Evolutionary conservation across 2,797 vertebrate species (phyloP), one percentile per base, ranked within the genome.

Genomic region (Argya squamiceps): DNA sequence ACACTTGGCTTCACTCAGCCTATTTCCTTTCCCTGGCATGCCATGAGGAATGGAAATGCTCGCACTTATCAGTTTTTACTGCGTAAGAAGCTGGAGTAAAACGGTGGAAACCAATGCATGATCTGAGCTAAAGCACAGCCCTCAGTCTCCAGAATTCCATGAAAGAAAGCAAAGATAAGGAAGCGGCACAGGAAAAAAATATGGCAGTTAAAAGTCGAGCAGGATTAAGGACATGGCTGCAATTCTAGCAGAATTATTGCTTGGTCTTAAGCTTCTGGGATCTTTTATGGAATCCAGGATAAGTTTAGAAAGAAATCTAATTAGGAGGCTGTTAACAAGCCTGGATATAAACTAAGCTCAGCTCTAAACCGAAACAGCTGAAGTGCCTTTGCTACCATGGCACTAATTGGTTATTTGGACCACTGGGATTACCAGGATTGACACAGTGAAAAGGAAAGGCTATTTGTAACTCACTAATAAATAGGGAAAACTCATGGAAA

Each of bases 351-450:
- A 19, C 49, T 86, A 81, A 95, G 5, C 59, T 94, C 39, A 73
- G 32, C 27, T 94, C 82, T 94, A 77, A 94, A 95, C 58, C 29
- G 68, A 87, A 93, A 89, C 70, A 94, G 87, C 22, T 16, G 3
- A 95, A 94, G 81, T 92, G 41, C 49, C 70, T 96, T 86, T 93
- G 84, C 46, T 93, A 43, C 59, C n/a, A 4, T 85, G 90, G 82
- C 85, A 95, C 89, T 98, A 97, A 97, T 92, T 97, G 95, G 93
- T 94, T 93, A 69, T 97, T 97, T 94, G 78, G 67, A 94, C 64
- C 62, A 44, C n/a, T 87, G 88, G 76, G 79, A 96, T 84, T 95
- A 71, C 67, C 36, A 95, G 69, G 80, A 96, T 43, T 97, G 95
- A 97, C 93, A 97, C 4, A 49, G 52, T 85, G 84, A 96, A 97